These are phyloP conservation scores for Galagoides demidoff DNA, from an alignment of 2,797 vertebrate species.

Conservation along the genomic window DNA sequence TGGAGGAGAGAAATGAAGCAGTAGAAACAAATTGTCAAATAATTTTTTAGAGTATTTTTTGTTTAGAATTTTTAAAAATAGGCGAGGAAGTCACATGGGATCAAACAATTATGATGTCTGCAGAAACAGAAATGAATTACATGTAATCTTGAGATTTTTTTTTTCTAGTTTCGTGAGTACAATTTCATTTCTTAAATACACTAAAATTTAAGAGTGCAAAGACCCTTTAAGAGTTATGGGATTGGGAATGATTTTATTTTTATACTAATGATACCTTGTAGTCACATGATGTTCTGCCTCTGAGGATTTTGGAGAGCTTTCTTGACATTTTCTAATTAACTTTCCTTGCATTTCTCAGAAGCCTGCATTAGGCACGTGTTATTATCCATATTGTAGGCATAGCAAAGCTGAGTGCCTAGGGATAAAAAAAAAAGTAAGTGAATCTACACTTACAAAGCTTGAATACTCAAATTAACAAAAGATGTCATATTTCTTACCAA, in stretches of 20 bases:
- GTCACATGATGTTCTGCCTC: constrained; percentile 52
- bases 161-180: constrained; percentile 38
- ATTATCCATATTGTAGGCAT: constrained; percentile 59
- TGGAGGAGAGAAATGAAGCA: not conserved
- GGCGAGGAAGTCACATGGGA: not conserved
- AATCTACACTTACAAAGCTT: not conserved
- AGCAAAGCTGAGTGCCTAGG: constrained; percentile 17
- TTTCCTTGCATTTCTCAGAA: constrained; percentile 67
- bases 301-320: constrained; percentile 63
- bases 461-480: constrained; percentile 51
- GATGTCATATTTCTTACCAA: not conserved
- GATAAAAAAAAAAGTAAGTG: constrained; percentile 30
- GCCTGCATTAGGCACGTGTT: constrained; percentile 32
- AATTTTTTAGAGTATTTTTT: constrained; percentile 5
- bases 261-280: constrained; percentile 58
- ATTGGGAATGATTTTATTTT: constrained; percentile 69
- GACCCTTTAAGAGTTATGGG: constrained; percentile 26
- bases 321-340: constrained; percentile 78
- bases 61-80: constrained; percentile 58
- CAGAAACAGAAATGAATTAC: not conserved
- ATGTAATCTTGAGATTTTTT: not conserved
- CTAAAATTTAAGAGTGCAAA: constrained; percentile 31
- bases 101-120: not conserved
- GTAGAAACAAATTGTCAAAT: constrained; percentile 33
- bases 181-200: constrained; percentile 68